These are phyloP conservation scores for Anas georgica DNA, from an alignment of 2,797 vertebrate genomes.

Conservation along the genomic window DNA sequence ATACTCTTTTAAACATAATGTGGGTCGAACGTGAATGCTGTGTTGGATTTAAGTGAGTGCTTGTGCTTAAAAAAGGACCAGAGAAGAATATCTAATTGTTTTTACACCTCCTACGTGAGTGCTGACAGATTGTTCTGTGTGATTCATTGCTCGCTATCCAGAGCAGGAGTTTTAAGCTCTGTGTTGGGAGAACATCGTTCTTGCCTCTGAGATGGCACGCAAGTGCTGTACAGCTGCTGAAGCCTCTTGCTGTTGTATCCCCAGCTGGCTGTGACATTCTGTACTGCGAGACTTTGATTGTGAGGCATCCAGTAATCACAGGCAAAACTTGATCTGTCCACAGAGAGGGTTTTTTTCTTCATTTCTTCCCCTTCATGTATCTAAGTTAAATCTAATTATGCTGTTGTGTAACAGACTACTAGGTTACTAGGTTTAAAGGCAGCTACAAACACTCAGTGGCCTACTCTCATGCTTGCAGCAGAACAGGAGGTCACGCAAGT, in stretches of 20 bases:
- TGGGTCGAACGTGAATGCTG: background rate
- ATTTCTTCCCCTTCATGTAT: background rate
- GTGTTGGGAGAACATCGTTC: background rate
- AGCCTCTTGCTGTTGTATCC: background rate
- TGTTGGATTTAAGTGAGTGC: background rate
- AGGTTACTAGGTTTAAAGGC: background rate
- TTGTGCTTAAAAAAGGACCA: background rate
- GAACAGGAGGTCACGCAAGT: background rate
- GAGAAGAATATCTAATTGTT: background rate
- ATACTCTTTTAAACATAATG: background rate
- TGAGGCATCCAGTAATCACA: background rate
- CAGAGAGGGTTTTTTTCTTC: background rate
- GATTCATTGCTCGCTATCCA: background rate
- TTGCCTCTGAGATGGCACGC: background rate
- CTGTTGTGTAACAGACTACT: background rate
- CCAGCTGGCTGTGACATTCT: background rate
- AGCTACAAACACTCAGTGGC: background rate
- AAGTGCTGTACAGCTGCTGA: background rate
- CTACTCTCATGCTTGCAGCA: background rate
- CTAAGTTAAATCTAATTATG: background rate
- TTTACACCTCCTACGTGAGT: background rate
- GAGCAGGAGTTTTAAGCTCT: background rate
- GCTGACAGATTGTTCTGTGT: background rate
- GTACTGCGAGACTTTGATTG: background rate
- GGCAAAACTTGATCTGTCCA: background rate